phyloP scores from a whole-genome alignment of 2,113 vertebrate genomes.

The Pelobates fuscus region DNA sequence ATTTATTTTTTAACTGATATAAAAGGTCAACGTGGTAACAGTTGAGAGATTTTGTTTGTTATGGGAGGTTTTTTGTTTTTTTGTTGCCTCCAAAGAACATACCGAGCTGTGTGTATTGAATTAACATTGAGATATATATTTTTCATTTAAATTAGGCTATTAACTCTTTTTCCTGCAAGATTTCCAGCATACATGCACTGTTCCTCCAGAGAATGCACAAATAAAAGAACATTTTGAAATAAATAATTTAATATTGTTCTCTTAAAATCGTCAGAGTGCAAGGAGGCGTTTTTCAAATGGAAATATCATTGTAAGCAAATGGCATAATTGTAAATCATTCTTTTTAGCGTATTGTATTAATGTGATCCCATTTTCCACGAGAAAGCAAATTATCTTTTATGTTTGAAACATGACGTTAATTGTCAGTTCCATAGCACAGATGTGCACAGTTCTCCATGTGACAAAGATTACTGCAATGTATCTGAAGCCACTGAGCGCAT shows the following conservation, averaged over 20 bases:
- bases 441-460: constrained; percentile 50
- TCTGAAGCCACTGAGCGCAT: not conserved
- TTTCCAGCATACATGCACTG: constrained; percentile 47
- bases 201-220: not conserved
- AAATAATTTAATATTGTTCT: not conserved
- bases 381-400: constrained; percentile 51
- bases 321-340: constrained; percentile 46
- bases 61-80: too few relatives aligned
- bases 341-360: constrained; percentile 35
- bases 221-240: not conserved
- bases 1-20: too few relatives aligned
- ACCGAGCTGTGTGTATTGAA: too few relatives aligned
- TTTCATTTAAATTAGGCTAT: too few relatives aligned
- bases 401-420: constrained; percentile 50
- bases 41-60: too few relatives aligned
- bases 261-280: not conserved
- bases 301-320: constrained; percentile 12
- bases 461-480: not conserved
- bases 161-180: not conserved
- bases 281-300: not conserved
- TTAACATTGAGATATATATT: too few relatives aligned
- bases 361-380: constrained; percentile 43
- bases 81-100: too few relatives aligned
- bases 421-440: constrained; percentile 48
- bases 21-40: too few relatives aligned